Evolutionary conservation across 2,113 vertebrate species (phyloP), one percentile per base, ranked within the genome.

Genomic region (Daphoenositta chrysoptera): DNA sequence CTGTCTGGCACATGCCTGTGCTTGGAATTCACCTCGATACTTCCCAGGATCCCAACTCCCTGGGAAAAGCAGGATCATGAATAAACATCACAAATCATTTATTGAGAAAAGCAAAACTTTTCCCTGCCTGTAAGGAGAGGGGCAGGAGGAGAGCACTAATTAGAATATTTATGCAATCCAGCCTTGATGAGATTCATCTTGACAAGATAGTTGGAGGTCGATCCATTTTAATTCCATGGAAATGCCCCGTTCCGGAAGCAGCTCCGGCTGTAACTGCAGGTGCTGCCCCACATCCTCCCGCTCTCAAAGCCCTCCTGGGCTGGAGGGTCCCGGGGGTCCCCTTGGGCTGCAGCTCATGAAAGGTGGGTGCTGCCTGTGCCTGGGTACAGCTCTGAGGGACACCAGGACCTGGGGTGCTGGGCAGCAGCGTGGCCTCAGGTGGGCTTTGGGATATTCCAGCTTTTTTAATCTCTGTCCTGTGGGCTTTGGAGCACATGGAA

Each of bases 11-110:
- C 44, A 3, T 0, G 4, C 24, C 37, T 4, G 26, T 1, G 2
- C 19, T 37, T 76, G 78, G 78, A 20, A 42, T 85, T 73, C 63
- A 51, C 57, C 20, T 10, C 0, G 0, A 13, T 2, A 21, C 63
- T 40, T 35, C 57, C 2, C 2, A 33, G 88, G 83, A 83, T 72
- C 63, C 10, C 63, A 57, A 6, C 28, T 88, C 68, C 51, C 68
- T 10, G 58, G 71, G 71, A 86, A 51, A 72, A 33, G 1, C 53
- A 66, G 11, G 60, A 28, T 66, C 72, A 84, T 91, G 93, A 94
- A 94, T 94, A 95, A 94, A 90, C 86, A 89, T 78, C 39, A n/a
- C 3, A 60, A 88, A 78, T 88, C 65, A 90, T 86, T 94, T 80
- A 63, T 70, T 7, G 53, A 81, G 93, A 3, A 63, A 77, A 81